A percentile compares a stretch with the other conserved stretches of the same genome.
Evolutionary conservation across 2,113 vertebrate genomes (phyloP).

Genomic region (Chamaetylas fuelleborni): DNA sequence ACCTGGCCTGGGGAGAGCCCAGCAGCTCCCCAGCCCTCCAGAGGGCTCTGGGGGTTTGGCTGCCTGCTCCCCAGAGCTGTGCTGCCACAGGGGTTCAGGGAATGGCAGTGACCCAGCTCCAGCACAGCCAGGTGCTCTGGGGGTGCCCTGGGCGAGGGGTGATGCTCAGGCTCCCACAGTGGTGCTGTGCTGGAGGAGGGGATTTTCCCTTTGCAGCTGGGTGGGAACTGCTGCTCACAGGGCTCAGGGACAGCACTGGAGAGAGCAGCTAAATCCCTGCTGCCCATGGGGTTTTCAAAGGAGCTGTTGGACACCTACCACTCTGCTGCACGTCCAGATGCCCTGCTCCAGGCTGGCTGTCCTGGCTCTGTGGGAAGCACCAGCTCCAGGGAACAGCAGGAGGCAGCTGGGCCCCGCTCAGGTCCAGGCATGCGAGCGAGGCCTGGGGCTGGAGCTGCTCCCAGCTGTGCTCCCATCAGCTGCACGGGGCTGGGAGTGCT

Average conservation of each 20-base stretch:
- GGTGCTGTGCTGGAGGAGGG: not conserved
- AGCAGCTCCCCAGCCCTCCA: not conserved
- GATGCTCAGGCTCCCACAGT: accelerated
- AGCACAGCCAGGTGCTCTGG: not conserved
- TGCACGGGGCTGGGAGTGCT: accelerated
- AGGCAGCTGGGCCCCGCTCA: not conserved
- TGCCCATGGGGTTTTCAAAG: accelerated
- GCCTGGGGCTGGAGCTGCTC: not conserved
- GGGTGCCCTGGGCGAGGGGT: accelerated
- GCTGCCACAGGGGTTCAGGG: not conserved
- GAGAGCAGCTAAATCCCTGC: not conserved
- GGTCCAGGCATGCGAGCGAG: not conserved
- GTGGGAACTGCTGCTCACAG: not conserved
- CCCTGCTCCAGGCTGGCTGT: not conserved
- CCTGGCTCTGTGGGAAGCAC: not conserved
- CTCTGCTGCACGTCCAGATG: accelerated
- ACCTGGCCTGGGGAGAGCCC: accelerated
- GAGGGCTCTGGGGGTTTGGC: accelerated
- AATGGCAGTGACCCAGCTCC: accelerated
- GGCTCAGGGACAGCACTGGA: not conserved
- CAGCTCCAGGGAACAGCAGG: not conserved
- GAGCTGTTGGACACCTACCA: accelerated
- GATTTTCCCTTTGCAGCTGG: accelerated
- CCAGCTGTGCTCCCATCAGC: not conserved
- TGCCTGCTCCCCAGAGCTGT: accelerated